phyloP scores from a whole-genome alignment of 2,888 invertebrate genomes.

The Netelia inedita region DNA sequence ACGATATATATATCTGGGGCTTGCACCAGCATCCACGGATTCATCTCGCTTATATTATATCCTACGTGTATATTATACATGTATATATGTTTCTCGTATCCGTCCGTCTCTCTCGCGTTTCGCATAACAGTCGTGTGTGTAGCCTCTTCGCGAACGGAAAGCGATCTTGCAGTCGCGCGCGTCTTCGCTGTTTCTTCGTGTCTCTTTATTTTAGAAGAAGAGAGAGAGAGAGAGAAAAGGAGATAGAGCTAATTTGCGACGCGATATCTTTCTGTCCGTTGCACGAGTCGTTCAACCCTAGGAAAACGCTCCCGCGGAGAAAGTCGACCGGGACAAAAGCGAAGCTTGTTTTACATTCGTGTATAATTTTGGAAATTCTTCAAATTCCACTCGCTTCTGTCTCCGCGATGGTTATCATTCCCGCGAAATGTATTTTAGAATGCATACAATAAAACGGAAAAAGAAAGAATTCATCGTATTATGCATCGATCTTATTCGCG shows the following conservation, averaged over 20 bases:
- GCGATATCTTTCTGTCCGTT: constrained; percentile 52
- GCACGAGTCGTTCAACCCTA: constrained; percentile 62
- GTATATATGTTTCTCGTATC: constrained; percentile 18
- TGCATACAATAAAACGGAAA: background rate
- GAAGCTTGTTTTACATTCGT: constrained; percentile 24
- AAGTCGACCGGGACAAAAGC: constrained; percentile 42
- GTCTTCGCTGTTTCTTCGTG: constrained; percentile 50
- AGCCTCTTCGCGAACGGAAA: constrained; percentile 55
- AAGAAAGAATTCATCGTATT: background rate
- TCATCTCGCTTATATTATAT: constrained; percentile 28
- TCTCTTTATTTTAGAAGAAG: constrained; percentile 35
- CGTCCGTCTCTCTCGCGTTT: constrained; percentile 65
- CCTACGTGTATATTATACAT: constrained; percentile 29
- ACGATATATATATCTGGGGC: constrained; percentile 12
- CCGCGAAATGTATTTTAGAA: background rate
- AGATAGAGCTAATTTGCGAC: constrained; percentile 56
- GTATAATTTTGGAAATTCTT: constrained; percentile 37
- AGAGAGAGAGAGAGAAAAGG: background rate
- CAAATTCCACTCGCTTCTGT: background rate
- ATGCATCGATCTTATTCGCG: too few species aligned
- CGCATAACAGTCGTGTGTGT: background rate
- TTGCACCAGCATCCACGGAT: constrained; percentile 29
- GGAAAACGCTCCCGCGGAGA: constrained; percentile 17
- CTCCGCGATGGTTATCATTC: background rate
- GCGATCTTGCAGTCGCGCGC: constrained; percentile 63